Evolutionary conservation across 1,140 invertebrate species (phyloP).

Genomic region (Pogonognathellus flavescens): DNA sequence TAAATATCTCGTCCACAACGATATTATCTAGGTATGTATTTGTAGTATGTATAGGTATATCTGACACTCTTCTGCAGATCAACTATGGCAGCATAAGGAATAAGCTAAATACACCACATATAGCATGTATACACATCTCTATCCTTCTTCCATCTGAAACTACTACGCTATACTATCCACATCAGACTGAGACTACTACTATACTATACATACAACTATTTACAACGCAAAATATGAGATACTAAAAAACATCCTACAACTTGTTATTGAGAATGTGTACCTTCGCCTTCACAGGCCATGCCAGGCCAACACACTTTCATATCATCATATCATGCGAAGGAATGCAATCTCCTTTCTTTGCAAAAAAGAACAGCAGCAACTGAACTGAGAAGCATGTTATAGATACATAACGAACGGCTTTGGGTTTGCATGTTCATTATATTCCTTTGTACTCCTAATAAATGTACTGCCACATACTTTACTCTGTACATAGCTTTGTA

Average conservation of each 20-base stretch:
- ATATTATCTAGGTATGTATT: too few species aligned
- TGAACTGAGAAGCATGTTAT: slow-evolving; percentile 37
- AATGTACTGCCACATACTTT: neutral
- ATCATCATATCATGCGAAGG: neutral
- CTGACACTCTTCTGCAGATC: too few species aligned
- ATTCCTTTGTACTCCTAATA: neutral
- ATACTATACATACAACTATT: neutral
- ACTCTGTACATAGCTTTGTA: neutral
- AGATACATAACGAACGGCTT: neutral
- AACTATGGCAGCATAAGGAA: too few species aligned
- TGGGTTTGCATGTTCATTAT: neutral
- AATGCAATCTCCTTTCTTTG: slow-evolving; percentile 35
- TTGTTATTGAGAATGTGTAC: slow-evolving; percentile 25
- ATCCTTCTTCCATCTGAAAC: neutral
- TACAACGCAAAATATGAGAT: slow-evolving; percentile 9
- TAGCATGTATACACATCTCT: too few species aligned
- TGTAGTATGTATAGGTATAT: too few species aligned
- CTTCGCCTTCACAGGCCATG: slow-evolving; percentile 29
- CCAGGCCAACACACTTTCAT: slow-evolving; percentile 47
- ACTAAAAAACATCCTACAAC: slow-evolving; percentile 27
- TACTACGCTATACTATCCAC: neutral
- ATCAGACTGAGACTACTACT: too few species aligned
- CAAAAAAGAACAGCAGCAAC: slow-evolving; percentile 31
- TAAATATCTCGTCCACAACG: too few species aligned
- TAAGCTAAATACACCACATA: too few species aligned